phyloP scores from a whole-genome alignment of 2,888 invertebrate genomes.

The Acanthosepion lycidas region DNA sequence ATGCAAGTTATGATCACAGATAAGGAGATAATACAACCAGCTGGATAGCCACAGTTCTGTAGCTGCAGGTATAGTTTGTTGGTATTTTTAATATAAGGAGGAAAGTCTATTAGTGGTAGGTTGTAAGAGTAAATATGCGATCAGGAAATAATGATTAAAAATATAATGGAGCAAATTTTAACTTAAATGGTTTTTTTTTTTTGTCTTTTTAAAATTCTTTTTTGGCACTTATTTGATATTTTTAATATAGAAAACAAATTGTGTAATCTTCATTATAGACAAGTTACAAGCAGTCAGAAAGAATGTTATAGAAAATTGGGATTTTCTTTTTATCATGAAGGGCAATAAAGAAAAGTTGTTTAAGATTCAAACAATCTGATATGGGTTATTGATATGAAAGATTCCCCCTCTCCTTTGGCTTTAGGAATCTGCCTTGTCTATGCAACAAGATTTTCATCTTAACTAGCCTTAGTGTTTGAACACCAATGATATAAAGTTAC shows the following conservation, averaged over 20 bases:
- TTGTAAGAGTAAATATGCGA: background rate
- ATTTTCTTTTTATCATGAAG: no score
- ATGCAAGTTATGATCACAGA: background rate
- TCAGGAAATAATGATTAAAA: background rate
- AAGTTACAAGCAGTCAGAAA: no score
- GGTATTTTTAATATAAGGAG: no score
- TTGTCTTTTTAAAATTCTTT: background rate
- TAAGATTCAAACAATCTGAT: no score
- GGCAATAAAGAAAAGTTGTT: no score
- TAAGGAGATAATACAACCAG: slow-evolving; percentile 33
- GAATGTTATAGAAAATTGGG: no score
- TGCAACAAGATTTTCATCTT: no score
- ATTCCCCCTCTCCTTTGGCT: no score
- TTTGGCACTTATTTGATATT: background rate
- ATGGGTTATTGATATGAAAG: no score
- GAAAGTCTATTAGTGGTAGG: background rate
- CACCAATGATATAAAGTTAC: no score
- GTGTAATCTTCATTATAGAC: background rate
- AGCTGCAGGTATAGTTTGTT: background rate
- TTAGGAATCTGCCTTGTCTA: no score
- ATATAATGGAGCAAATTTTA: background rate
- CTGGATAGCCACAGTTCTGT: slow-evolving; percentile 14
- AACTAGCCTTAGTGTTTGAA: no score
- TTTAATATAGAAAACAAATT: background rate
- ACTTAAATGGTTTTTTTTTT: background rate